These are phyloP conservation scores for Epicampocera succincta DNA, from an alignment of 2,888 invertebrate genomes.

Conservation along the genomic window DNA sequence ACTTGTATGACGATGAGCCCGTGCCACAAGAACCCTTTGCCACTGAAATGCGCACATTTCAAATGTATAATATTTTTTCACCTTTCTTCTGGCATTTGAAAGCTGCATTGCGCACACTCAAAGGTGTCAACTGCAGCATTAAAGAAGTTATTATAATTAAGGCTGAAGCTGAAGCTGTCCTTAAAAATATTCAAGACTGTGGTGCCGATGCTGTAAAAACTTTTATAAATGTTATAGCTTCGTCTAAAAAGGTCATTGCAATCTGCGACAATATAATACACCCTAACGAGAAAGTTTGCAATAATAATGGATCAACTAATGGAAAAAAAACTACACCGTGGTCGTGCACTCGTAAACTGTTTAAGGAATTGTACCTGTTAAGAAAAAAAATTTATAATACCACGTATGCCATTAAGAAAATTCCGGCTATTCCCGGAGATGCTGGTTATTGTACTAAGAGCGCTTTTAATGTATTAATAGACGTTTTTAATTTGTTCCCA, in stretches of 20 bases:
- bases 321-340: not conserved
- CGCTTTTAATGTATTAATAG: conserved; percentile 67
- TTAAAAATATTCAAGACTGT: conserved; percentile 23
- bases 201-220: conserved; percentile 30
- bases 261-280: conserved; percentile 38
- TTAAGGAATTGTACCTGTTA: conserved; percentile 7
- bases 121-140: conserved; percentile 54
- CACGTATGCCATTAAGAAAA: conserved; percentile 16
- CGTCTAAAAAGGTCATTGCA: not conserved
- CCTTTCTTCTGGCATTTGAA: conserved; percentile 32
- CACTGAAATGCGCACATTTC: not conserved
- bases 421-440: conserved; percentile 17
- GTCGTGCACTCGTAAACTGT: conserved; percentile 39
- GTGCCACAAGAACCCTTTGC: not conserved
- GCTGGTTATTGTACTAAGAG: conserved; percentile 27
- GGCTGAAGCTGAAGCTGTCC: conserved; percentile 5
- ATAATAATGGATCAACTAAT: not conserved
- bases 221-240: not conserved
- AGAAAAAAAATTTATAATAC: conserved; percentile 30
- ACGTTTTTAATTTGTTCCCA: conserved; percentile 73
- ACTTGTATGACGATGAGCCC: not conserved
- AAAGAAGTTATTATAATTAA: conserved; percentile 31
- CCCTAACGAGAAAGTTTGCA: conserved; percentile 33
- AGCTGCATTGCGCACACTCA: conserved; percentile 33
- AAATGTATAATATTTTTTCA: not conserved